phyloP scores from a whole-genome alignment of 30 jellyfish, hydroid and myxozoan species.

The Cassiopea andromeda region DNA sequence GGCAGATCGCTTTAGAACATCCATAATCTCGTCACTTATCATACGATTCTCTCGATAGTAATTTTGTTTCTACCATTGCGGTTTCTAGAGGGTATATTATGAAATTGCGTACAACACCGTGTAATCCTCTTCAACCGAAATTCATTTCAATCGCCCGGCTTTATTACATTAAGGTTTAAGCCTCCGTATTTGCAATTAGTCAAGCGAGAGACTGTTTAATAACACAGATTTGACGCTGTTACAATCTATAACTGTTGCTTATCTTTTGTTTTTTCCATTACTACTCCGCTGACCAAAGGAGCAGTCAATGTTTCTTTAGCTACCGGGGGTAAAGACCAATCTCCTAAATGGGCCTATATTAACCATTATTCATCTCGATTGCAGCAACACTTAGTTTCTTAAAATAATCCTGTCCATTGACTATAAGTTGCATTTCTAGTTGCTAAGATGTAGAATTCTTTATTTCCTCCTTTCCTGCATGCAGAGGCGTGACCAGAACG shows the following conservation, averaged over 20 bases:
- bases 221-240: slow-evolving; percentile 35
- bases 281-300: slow-evolving; percentile 63
- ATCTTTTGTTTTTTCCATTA: slow-evolving; percentile 7
- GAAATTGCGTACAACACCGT: slow-evolving; percentile 66
- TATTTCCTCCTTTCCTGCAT: too few species aligned
- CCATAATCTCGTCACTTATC: slow-evolving; percentile 63
- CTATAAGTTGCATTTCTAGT: too few species aligned
- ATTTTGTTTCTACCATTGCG: slow-evolving; percentile 73
- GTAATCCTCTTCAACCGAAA: slow-evolving; percentile 68
- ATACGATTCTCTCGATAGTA: slow-evolving; percentile 36
- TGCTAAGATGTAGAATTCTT: too few species aligned
- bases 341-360: too few species aligned
- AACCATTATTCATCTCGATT: too few species aligned
- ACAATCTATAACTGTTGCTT: slow-evolving; percentile 36
- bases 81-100: slow-evolving; percentile 63
- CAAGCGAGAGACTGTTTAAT: slow-evolving; percentile 49
- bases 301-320: slow-evolving; percentile 18
- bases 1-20: slow-evolving; percentile 68
- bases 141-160: slow-evolving; percentile 69
- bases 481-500: too few species aligned
- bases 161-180: slow-evolving; percentile 65
- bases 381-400: too few species aligned
- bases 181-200: slow-evolving; percentile 55
- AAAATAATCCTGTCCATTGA: too few species aligned
- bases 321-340: slow-evolving; percentile 26